Evolutionary conservation across 2,888 invertebrate species (phyloP).

Genomic region (Agrochola lychnidis): DNA sequence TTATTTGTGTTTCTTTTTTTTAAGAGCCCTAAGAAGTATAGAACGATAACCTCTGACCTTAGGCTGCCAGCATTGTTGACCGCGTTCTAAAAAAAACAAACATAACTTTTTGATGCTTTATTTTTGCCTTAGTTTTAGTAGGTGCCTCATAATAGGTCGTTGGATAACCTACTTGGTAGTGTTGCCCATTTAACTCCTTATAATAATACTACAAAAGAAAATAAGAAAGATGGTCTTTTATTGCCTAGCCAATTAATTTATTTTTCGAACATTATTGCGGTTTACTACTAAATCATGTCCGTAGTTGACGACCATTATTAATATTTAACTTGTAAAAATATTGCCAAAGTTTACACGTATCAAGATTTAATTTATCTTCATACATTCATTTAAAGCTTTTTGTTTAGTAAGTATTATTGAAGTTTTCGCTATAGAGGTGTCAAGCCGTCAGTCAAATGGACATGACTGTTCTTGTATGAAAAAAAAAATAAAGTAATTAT

Average conservation of each 20-base stretch:
- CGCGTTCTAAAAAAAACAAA: neutral
- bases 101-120: neutral
- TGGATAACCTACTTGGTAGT: constrained; percentile 1
- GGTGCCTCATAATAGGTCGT: neutral
- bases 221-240: neutral
- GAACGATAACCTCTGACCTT: constrained; percentile 34
- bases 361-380: constrained; percentile 33
- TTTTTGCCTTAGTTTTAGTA: neutral
- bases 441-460: constrained; percentile 54
- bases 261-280: neutral
- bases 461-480: neutral
- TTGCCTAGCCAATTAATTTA: neutral
- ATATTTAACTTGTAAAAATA: neutral
- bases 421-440: constrained; percentile 53
- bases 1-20: constrained; percentile 31
- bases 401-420: constrained; percentile 42
- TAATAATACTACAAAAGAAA: no score
- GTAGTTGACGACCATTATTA: neutral
- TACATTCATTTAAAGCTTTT: constrained; percentile 31
- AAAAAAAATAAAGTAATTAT: neutral
- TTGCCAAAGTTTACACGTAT: neutral
- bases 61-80: constrained; percentile 16
- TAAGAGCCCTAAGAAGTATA: neutral
- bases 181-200: neutral
- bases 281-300: neutral